Conservation (phyloP, 2,888 invertebrate species). For the Pycnomerus fuliginosus region DNA sequence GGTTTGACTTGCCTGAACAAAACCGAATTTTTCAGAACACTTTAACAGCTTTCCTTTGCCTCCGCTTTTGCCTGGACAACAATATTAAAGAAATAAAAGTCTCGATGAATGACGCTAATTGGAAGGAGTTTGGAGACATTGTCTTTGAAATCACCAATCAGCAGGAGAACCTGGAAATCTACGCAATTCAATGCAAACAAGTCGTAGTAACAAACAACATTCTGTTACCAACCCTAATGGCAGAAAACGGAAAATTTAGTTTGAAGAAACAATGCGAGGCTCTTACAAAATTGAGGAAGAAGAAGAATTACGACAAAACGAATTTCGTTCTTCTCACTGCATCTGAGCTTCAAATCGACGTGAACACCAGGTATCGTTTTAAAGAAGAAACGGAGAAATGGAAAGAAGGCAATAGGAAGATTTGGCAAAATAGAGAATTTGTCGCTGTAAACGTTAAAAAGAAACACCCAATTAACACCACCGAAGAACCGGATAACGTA, state of each 20-base stretch:
- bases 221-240: neutral
- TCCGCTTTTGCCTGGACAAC: neutral
- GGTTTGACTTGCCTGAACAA: neutral
- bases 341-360: neutral
- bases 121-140: constrained; percentile 9
- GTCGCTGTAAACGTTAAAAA: neutral
- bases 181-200: constrained; percentile 4
- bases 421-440: constrained; percentile 1
- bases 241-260: constrained; percentile 4
- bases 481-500: constrained; percentile 4
- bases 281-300: neutral
- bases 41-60: neutral
- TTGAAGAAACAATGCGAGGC: constrained; percentile 2
- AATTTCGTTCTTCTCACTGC: constrained; percentile 3
- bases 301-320: constrained; percentile 5
- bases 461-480: neutral
- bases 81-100: constrained; percentile 3
- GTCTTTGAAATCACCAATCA: constrained; percentile 1
- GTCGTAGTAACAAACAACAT: neutral
- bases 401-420: neutral
- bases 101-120: constrained; percentile 2
- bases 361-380: neutral
- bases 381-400: neutral
- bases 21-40: neutral
- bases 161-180: neutral